Base-by-base conservation (phyloP, 2,113 vertebrate genomes). In the Colistium nudipinnis region DNA sequence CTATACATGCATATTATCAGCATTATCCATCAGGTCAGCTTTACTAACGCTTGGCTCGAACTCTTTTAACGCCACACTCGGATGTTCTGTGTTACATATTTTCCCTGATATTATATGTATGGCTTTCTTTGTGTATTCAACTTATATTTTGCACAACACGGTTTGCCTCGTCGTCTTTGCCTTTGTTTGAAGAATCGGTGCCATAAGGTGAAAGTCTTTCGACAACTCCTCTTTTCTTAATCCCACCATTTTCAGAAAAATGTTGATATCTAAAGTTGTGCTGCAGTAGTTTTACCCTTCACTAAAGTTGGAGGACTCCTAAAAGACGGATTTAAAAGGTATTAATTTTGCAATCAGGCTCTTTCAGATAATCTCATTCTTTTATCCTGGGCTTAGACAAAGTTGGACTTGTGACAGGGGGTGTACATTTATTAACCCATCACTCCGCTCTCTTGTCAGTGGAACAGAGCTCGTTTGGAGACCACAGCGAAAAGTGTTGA, bases 381-480 rank as follows among this genome's bases (percentile, higher is more conserved):
- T 55, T 33, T 70, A 59, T 31, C 12, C 7, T 27, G 4, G 25
- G 52, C 41, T 55, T 36, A 60, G n/a, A 62, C 57, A 74, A 53
- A 72, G 22, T 63, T n/a, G 54, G 55, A 28, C 74, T 45, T 27
- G 53, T 60, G 57, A 59, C 43, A 31, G 17, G 19, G 16, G 59
- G 10, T 43, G 55, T 48, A n/a, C 20, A 68, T 63, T 74, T 48
- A 47, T 70, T 55, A 66, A 66, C 20, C 19, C 17, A 2, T 31
- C 43, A 5, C 36, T 63, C 39, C 10, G 28, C 24, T 63, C 11
- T 62, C 19, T n/a, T 33, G 28, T 31, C 49, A n/a, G 49, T 19
- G 24, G 45, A 74, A 59, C 60, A 83, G 62, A 64, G 11, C 47
- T 78, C 14, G 2, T 62, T 27, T 24, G 48, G 53, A 43, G 33